Base-by-base conservation (phyloP, 1,140 invertebrate genomes). In the Caenorhabditis brenneri region DNA sequence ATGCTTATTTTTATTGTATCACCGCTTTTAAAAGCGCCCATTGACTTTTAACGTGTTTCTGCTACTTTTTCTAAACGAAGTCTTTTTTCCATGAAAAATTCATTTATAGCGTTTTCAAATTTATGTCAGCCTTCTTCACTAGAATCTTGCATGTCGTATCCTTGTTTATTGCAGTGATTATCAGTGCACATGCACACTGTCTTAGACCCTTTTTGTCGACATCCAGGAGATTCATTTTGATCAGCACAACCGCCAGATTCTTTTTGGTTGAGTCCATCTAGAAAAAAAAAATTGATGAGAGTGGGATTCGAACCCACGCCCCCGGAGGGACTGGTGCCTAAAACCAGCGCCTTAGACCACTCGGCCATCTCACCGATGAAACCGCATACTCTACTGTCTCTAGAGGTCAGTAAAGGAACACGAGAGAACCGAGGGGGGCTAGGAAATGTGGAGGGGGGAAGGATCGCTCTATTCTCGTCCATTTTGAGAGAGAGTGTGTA, bases 281-380 rank as follows among this genome's bases (percentile, higher is more conserved):
- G 22, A 74, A 74, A 33, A 74, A 74, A 74, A 27, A n/a, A 42
- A 60, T 53, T 84, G 83, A 84, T 49, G 83, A 84, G 65, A 84
- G 84, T 85, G 90, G 91, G 91, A 91, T 91, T 91, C 91, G 91
- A 91, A 91, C 91, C 90, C 91, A 91, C 91, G 91, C 91, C 91
- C 89, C 88, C 90, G 90, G 89, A 88, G 88, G 89, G 91, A 91
- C 91, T 91, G 91, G 91, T 91, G 91, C 91, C 91, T 91, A 89
- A 91, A 91, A 91, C 91, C 91, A 91, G 91, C 91, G 91, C 91
- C 91, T 91, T 91, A 91, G 91, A 91, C 91, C 91, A 90, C 91
- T 91, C 91, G 91, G 91, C 90, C 91, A 91, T 91, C 90, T 91
- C 91, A 74, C 65, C 65, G 65, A 42, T 15, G n/a, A 36, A n/a